A percentile compares a stretch with the other conserved stretches of the same genome.
phyloP scores from a whole-genome alignment of 2,113 vertebrate genomes.

The Mohoua ochrocephala region DNA sequence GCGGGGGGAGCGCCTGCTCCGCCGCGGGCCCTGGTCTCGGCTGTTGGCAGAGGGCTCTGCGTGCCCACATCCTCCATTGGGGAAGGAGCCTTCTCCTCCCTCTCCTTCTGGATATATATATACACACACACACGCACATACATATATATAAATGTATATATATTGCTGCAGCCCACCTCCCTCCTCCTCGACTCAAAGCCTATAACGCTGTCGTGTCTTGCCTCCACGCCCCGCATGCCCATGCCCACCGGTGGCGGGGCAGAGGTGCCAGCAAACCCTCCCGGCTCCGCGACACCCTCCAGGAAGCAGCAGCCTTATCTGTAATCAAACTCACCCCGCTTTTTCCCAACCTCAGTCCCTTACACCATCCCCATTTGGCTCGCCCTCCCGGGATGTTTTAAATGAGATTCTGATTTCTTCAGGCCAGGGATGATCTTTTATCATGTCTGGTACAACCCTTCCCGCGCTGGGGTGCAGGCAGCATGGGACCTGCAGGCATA shows the following conservation, averaged over 20 bases:
- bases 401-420: slow-evolving; percentile 33
- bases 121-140: accelerated
- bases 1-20: neutral
- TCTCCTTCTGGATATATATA: neutral
- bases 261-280: neutral
- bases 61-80: neutral
- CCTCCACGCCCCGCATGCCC: neutral
- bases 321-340: neutral
- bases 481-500: slow-evolving; percentile 21
- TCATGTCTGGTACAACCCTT: neutral
- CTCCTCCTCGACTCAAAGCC: neutral
- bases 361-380: neutral
- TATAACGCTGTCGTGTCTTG: neutral
- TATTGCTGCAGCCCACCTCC: neutral
- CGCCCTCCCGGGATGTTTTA: neutral
- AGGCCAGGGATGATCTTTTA: neutral
- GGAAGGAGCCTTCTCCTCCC: neutral
- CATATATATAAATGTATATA: neutral
- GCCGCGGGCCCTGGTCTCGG: neutral
- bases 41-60: neutral
- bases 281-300: neutral
- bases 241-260: neutral
- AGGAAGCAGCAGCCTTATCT: neutral
- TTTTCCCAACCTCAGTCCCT: neutral
- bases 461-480: neutral